phyloP scores from a whole-genome alignment of 2,888 invertebrate species.

The Pollenia amentaria region DNA sequence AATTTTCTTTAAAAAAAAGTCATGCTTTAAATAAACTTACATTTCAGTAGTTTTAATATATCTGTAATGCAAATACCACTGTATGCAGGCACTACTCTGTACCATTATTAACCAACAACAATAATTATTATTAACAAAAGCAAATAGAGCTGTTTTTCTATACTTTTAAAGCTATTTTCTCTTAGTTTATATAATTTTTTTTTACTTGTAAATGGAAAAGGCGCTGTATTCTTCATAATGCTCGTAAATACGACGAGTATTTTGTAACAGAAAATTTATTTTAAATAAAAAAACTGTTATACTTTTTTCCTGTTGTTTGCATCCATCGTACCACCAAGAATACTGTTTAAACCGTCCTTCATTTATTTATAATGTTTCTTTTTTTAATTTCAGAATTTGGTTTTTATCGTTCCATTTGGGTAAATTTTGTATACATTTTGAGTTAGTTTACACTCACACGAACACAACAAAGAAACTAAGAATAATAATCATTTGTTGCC shows the following conservation, averaged over 20 bases:
- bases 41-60: background rate
- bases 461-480: constrained; percentile 17
- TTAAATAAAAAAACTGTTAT: constrained; percentile 63
- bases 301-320: constrained; percentile 43
- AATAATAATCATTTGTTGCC: constrained; percentile 71
- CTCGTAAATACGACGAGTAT: constrained; percentile 15
- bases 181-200: constrained; percentile 26
- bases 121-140: constrained; percentile 36
- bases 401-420: constrained; percentile 44
- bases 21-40: background rate
- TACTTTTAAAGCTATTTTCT: constrained; percentile 2
- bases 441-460: constrained; percentile 21
- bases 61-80: constrained; percentile 15
- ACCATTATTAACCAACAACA: constrained; percentile 13
- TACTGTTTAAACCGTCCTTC: constrained; percentile 41
- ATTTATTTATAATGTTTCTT: constrained; percentile 6
- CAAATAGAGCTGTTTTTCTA: constrained; percentile 42
- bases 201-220: background rate
- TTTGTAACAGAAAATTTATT: constrained; percentile 59
- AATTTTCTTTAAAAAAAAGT: no score
- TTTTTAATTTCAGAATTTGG: constrained; percentile 18
- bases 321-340: background rate
- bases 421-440: constrained; percentile 42
- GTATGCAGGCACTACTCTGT: background rate
- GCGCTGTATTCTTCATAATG: constrained; percentile 35